Conservation (phyloP, 2,888 invertebrate genomes). For the Periphyllus acericola region DNA sequence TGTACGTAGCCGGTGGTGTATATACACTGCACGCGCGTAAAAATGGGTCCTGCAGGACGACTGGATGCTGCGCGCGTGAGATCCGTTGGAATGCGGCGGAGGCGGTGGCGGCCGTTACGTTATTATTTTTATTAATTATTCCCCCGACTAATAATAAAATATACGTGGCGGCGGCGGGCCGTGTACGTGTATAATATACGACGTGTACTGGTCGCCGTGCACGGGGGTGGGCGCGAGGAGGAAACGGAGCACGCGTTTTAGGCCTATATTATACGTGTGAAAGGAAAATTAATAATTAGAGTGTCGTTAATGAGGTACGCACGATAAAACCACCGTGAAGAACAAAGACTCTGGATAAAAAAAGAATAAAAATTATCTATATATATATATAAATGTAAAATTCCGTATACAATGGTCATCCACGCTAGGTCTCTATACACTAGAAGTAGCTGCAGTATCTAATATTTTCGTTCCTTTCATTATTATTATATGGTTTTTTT, state of each 20-base stretch:
- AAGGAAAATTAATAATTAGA: constrained; percentile 61
- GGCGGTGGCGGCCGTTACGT: not conserved
- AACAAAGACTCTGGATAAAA: constrained; percentile 49
- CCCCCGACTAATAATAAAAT: constrained; percentile 24
- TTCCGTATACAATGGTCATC: constrained; percentile 53
- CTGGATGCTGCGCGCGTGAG: not conserved
- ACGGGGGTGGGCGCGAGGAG: not conserved
- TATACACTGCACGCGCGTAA: not conserved
- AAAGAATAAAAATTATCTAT: constrained; percentile 8
- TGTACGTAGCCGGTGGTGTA: no score
- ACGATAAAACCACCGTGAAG: constrained; percentile 60
- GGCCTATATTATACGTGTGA: constrained; percentile 32
- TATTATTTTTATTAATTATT: constrained; percentile 51
- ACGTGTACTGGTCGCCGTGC: not conserved
- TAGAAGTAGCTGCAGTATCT: not conserved
- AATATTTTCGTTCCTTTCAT: constrained; percentile 54
- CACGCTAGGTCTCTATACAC: constrained; percentile 22
- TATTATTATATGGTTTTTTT: constrained; percentile 40
- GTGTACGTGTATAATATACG: not conserved
- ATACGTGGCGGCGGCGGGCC: not conserved
- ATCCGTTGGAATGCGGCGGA: constrained; percentile 32
- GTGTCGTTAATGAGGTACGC: constrained; percentile 60
- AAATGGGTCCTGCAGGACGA: not conserved
- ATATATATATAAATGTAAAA: constrained; percentile 16
- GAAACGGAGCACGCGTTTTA: constrained; percentile 16